Evolutionary conservation across 2,113 vertebrate species (phyloP), one percentile per base, ranked within the genome.

Genomic region (Morone chrysops): DNA sequence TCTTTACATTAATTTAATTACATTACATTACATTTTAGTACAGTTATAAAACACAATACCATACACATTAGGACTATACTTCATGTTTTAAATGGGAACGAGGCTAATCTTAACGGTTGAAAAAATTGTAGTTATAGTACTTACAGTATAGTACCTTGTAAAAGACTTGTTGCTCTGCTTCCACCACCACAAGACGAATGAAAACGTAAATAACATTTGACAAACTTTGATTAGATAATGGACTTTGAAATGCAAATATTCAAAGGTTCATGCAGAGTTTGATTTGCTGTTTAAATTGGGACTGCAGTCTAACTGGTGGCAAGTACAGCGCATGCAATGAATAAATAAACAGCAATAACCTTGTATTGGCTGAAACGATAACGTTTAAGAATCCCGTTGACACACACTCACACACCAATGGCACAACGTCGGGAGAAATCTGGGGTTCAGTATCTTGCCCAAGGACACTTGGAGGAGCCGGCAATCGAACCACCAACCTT

Each of bases 181-280:
- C 70, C 50, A 56, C 78, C 31, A 60, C 63, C 25, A 48, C 18
- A 6, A 51, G 47, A 16, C 69, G 25, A 90, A 82, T 85, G 76
- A 83, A 72, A 57, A 81, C 70, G 20, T 18, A 40, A 82, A 85
- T 87, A 87, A 85, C 70, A 82, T 75, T 67, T 74, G 56, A 25
- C 51, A 75, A 73, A 82, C 57, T 75, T 87, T n/a, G 2, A 70
- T 57, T 50, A 41, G 17, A 82, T 75, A 8, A 78, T 84, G 84
- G 79, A 90, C 89, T 89, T 90, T 83, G 80, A 65, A 70, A 82
- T 20, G 56, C 71, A 89, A 81, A 82, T 41, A 81, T 68, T 81
- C 63, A 91, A 80, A 90, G 75, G 84, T 86, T 79, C 12, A 10
- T 31, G 8, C 25, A 65, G 20, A 69, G 14, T 81, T 84, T 68